Base-by-base conservation (phyloP, 2,888 invertebrate species). In the Dinocampus coccinellae region DNA sequence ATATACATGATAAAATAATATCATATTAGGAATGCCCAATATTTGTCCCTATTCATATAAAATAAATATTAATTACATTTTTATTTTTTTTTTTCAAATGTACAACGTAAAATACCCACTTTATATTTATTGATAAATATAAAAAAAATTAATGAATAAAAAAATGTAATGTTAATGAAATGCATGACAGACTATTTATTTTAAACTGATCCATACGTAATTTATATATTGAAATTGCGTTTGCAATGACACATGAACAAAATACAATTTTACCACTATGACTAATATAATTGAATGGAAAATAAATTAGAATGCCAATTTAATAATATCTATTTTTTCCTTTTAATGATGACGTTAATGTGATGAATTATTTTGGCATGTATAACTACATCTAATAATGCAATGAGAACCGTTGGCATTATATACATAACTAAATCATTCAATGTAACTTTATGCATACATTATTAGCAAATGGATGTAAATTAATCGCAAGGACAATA, bases 241-340 rank as follows among this genome's bases (percentile, higher is more conserved):
- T n/a, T n/a, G n/a, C n/a, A n/a, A n/a, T n/a, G n/a, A n/a, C 63
- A 47, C 70, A 53, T 11, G 60, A 16, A 64, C 68, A 29, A 63
- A 36, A 60, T 64, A 64, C 55, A 67, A 52, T 67, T 62, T 66
- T 47, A 34, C 64, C 20, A 22, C 26, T 65, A 64, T 73, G 72
- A 69, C 72, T 55, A 73, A 73, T 65, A 20, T 42, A 11, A 36
- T 65, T 20, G 33, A 47, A 9, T 16, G 42, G 34, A 39, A 55
- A 55, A 39, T 55, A 11, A 36, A 26, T 57, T 22, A 64, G 9
- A 64, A 52, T 52, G 24, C 63, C 63, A 64, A 42, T 64, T 52
- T 52, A 16, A 52, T 52, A 33, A 13, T 52, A 33, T 11, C 16
- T 16, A 47, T 16, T 26, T 33, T 29, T 16, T 47, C 33, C n/a